Evolutionary conservation across 2,797 vertebrate species (phyloP), one percentile per base, ranked within the genome.

Genomic region (Coccyzus lansbergi): DNA sequence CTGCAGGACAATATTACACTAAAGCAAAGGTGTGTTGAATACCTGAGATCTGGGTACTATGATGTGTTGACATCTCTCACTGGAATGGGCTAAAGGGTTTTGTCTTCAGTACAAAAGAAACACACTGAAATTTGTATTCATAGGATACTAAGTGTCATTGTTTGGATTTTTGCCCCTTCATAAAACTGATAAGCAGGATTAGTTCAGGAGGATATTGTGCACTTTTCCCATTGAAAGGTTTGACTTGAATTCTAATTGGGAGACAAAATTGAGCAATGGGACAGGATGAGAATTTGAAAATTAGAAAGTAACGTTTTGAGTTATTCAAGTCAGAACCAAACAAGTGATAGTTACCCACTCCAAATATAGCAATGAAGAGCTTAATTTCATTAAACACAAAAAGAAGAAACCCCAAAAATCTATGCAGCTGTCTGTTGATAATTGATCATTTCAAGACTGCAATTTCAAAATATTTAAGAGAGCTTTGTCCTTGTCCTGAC

Each of bases 401-500:
- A 46, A 58, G 83, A 94, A 6, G n/a, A 5, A 53, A 62, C 6
- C 13, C 20, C 10, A 11, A 48, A 48, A 34, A 2, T 67, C 24
- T 56, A 52, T 76, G 78, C 90, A 97, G 86, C 76, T 93, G 63
- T 97, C 93, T 97, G 94, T 97, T 97, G 93, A 97, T 97, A 97
- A 97, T 95, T 70, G 52, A 97, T 97, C 77, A 95, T 96, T 95
- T 92, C 83, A 95, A 94, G 95, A 94, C 85, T 88, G 60, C 58
- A 70, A 56, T 97, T 96, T 97, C 95, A 97, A 93, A 95, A 96
- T 97, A 96, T 95, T 97, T 97, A 86, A 93, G 92, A 96, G 95
- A 94, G 67, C 21, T 95, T 97, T 96, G 89, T 81, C 91, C 83
- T 97, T 95, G 94, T 89, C 95, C 93, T 93, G 88, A 71, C 69